Evolutionary conservation across 1,140 invertebrate genomes (phyloP).

Genomic region (Lordiphosa mommai): DNA sequence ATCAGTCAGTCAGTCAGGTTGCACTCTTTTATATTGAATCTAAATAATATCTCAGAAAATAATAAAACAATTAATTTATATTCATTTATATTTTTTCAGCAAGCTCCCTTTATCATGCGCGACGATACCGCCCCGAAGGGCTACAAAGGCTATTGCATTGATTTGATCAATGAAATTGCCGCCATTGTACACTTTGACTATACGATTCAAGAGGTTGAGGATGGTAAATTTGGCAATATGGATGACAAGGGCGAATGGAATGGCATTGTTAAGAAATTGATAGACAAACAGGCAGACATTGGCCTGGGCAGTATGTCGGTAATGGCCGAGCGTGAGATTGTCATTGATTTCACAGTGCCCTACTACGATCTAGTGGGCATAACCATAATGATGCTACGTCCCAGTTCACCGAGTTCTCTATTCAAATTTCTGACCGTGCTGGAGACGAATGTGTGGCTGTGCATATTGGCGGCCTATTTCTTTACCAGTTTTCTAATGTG

Average conservation of each 20-base stretch:
- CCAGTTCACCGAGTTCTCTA: slow-evolving; percentile 88
- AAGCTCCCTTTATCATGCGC: slow-evolving; percentile 93
- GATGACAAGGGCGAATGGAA: slow-evolving; percentile 93
- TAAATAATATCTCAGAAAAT: too few species aligned
- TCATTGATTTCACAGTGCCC: slow-evolving; percentile 96
- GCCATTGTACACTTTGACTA: slow-evolving; percentile 93
- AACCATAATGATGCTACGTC: slow-evolving; percentile 86
- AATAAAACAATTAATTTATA: too few species aligned
- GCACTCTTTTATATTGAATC: neutral
- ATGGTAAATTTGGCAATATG: slow-evolving; percentile 92
- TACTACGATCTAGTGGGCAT: slow-evolving; percentile 97
- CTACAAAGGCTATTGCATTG: slow-evolving; percentile 95
- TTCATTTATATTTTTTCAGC: slow-evolving; percentile 80
- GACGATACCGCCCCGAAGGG: slow-evolving; percentile 84
- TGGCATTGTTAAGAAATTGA: slow-evolving; percentile 94
- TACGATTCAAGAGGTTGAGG: slow-evolving; percentile 88
- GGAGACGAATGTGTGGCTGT: slow-evolving; percentile 97
- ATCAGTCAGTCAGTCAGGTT: neutral
- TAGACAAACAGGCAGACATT: slow-evolving; percentile 94
- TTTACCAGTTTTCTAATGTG: slow-evolving; percentile 97
- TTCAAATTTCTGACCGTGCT: slow-evolving; percentile 98
- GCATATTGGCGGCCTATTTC: slow-evolving; percentile 96
- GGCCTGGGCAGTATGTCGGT: slow-evolving; percentile 92
- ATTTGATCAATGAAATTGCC: slow-evolving; percentile 92
- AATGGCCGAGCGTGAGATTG: slow-evolving; percentile 96